Percentiles rank a stretch among this genome's conserved stretches.
These are phyloP conservation scores for Sula dactylatra DNA, from an alignment of 2,113 vertebrate species.

Conservation along the genomic window DNA sequence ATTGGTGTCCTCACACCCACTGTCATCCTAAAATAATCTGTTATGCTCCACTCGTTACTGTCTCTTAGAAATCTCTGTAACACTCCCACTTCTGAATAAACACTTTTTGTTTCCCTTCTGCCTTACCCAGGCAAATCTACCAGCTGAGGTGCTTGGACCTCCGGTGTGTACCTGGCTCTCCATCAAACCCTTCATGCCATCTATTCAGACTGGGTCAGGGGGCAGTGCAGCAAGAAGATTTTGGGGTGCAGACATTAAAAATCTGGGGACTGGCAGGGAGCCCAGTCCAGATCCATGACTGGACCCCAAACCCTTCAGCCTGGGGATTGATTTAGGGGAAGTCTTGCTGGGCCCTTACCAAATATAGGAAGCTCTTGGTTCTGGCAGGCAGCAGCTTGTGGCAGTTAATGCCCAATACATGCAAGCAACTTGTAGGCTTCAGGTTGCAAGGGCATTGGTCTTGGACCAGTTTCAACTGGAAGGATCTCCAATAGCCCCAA, in stretches of 20 bases:
- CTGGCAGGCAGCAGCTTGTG: neutral
- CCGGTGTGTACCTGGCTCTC: neutral
- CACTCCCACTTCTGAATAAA: neutral
- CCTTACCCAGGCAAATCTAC: neutral
- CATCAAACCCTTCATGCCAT: neutral
- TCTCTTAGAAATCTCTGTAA: neutral
- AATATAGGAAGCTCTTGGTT: neutral
- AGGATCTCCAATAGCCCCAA: neutral
- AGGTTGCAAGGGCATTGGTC: neutral
- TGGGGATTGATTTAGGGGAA: neutral
- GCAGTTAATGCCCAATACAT: neutral
- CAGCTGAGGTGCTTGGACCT: neutral
- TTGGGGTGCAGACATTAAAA: neutral
- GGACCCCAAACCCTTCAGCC: neutral
- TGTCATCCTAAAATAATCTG: slow-evolving; percentile 21
- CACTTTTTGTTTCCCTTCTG: neutral
- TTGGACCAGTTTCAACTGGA: neutral
- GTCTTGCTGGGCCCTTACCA: neutral
- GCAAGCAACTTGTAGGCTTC: neutral
- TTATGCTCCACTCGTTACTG: neutral
- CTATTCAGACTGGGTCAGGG: neutral
- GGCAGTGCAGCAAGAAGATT: neutral
- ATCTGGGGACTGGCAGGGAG: neutral
- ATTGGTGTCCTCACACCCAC: slow-evolving; percentile 28
- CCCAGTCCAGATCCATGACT: neutral